Conservation (phyloP, 2,888 invertebrate genomes). For the Julus scanicus region DNA sequence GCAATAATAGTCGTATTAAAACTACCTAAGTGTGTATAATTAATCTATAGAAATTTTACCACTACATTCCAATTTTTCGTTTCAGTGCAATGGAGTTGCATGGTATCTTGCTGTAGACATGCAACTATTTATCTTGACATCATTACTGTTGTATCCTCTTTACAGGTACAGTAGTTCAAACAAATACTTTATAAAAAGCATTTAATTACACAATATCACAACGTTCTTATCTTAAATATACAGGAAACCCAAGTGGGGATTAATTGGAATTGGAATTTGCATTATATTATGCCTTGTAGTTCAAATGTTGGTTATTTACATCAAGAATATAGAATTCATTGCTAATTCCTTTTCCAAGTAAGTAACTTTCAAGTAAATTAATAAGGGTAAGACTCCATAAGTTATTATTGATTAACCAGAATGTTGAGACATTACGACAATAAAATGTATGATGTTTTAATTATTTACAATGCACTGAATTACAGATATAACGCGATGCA, state of each 20-base stretch:
- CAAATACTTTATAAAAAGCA: background rate
- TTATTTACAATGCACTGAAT: too few species aligned
- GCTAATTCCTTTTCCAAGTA: background rate
- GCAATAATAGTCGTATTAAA: too few species aligned
- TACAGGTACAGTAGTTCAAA: background rate
- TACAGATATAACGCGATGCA: too few species aligned
- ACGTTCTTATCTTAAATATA: background rate
- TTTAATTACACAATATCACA: background rate
- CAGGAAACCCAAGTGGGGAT: background rate
- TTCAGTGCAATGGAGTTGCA: background rate
- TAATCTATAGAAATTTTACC: too few species aligned
- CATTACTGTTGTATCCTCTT: background rate
- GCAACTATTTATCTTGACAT: constrained; percentile 5
- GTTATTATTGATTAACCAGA: too few species aligned
- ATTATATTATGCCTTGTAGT: background rate
- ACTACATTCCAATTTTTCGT: background rate
- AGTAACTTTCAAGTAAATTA: background rate
- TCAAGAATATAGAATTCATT: background rate
- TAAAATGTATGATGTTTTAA: too few species aligned
- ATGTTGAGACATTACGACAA: too few species aligned
- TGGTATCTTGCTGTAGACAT: constrained; percentile 49
- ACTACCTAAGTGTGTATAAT: too few species aligned
- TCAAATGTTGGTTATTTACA: background rate
- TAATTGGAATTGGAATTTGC: background rate
- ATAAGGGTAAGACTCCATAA: too few species aligned